Evolutionary conservation across 53 echinoderm and acorn worm genomes (phyloP).

Genomic region (Holothuria leucospilota): DNA sequence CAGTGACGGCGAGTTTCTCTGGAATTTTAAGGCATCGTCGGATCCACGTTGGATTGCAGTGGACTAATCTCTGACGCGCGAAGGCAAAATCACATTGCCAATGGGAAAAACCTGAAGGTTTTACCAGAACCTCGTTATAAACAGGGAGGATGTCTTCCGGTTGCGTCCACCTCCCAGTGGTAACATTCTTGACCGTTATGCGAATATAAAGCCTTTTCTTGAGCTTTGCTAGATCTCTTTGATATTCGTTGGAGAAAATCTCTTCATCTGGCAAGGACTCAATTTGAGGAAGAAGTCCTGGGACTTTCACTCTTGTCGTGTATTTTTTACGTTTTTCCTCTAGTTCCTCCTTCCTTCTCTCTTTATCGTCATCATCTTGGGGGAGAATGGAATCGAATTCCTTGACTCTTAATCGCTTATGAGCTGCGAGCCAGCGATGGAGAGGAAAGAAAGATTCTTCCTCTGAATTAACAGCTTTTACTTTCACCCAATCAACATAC

Average conservation of each 20-base stretch:
- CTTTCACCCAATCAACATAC: constrained; percentile 79
- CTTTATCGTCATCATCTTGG: constrained; percentile 59
- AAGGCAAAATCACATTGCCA: constrained; percentile 44
- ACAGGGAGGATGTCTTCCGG: constrained; percentile 47
- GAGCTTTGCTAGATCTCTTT: constrained; percentile 12
- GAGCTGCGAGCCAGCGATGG: constrained; percentile 75
- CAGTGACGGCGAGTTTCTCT: constrained; percentile 68
- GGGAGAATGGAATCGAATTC: constrained; percentile 73
- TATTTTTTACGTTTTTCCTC: constrained; percentile 70
- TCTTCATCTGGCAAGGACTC: constrained; percentile 47
- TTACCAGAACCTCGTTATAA: constrained; percentile 35
- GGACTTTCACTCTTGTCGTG: constrained; percentile 63
- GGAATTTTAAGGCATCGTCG: constrained; percentile 26
- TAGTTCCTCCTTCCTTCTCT: constrained; percentile 69
- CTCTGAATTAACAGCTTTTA: constrained; percentile 18
- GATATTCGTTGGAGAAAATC: constrained; percentile 48
- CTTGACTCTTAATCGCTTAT: constrained; percentile 54
- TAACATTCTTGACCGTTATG: constrained; percentile 36
- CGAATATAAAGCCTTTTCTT: constrained; percentile 16
- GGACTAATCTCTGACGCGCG: constrained; percentile 22
- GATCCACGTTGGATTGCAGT: constrained; percentile 42
- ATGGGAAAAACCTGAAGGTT: constrained; percentile 3
- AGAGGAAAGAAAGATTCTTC: constrained; percentile 67
- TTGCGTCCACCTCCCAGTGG: constrained; percentile 25
- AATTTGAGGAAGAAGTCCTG: constrained; percentile 73